Evolutionary conservation across 2,113 vertebrate species (phyloP).

Genomic region (Arenaria interpres): DNA sequence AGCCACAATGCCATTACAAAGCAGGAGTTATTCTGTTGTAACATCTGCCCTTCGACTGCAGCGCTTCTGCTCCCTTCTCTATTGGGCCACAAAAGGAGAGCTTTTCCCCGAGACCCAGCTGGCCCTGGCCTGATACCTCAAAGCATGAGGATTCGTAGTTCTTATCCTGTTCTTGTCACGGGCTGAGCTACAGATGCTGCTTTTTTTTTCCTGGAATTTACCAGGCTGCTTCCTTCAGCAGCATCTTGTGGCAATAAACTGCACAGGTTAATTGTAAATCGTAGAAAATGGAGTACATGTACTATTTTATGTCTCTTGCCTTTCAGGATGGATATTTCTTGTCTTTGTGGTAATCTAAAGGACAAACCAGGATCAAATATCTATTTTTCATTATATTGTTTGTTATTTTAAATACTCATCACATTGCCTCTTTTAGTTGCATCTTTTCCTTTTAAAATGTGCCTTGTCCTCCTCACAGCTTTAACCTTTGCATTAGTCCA

Average conservation of each 20-base stretch:
- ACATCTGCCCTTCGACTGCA: accelerated
- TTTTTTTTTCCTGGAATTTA: neutral
- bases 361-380: neutral
- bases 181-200: neutral
- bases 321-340: neutral
- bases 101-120: neutral
- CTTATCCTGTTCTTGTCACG: neutral
- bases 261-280: neutral
- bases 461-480: neutral
- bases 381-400: neutral
- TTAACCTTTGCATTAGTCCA: neutral
- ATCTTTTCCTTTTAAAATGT: neutral
- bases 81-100: neutral
- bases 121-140: neutral
- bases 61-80: neutral
- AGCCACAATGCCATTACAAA: neutral
- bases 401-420: neutral
- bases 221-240: neutral
- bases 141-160: neutral
- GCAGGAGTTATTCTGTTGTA: neutral
- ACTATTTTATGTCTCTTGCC: neutral
- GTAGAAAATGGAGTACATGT: neutral
- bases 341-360: neutral
- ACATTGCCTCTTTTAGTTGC: neutral
- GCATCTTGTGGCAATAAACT: neutral